Base-by-base conservation (phyloP, 2,888 invertebrate genomes). In the Baronia brevicornis region DNA sequence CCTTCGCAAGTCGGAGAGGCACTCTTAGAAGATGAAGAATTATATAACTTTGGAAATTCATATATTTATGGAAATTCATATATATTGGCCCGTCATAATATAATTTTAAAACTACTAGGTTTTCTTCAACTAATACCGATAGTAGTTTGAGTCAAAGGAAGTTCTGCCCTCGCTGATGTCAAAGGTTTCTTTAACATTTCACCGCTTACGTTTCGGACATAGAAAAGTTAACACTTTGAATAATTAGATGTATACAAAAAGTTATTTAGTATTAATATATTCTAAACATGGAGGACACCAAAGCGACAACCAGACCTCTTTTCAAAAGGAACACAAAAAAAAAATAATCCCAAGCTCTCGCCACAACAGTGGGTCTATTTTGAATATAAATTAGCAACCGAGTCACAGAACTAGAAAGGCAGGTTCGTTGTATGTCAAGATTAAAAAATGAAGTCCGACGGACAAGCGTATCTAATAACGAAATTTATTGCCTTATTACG, bases 261-360 rank as follows among this genome's bases (percentile, higher is more conserved):
- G 27, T 44, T 60, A 62, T 68, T 75, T 68, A 74, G 43, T 52
- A 70, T 78, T 75, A 62, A 78, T 70, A 51, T 73, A 79, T 78
- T 77, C 77, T 37, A 49, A 44, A 49, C 73, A 65, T 65, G 62
- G 55, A n/a, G 51, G 62, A 65, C 62, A 60, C 51, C 60, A 51
- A 47, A 51, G 49, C 56, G 47, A 51, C 53, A 41, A 43, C 51
- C 42, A 51, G 48, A 53, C 59, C 53, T 53, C 51, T 62, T 59
- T 46, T 56, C 59, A 60, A 55, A 52, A 51, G 48, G 41, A 25
- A 45, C 43, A 52, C 60, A 54, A 52, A 50, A 49, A 65, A 63
- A 63, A 58, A 64, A 20, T 14, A 30, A 17, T 35, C 12, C 7
- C 24, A 31, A 27, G 8, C 18, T 36, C 52, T 61, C 53, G 46